These are phyloP conservation scores for Brotula barbata DNA, from an alignment of 2,797 vertebrate species.

Conservation along the genomic window DNA sequence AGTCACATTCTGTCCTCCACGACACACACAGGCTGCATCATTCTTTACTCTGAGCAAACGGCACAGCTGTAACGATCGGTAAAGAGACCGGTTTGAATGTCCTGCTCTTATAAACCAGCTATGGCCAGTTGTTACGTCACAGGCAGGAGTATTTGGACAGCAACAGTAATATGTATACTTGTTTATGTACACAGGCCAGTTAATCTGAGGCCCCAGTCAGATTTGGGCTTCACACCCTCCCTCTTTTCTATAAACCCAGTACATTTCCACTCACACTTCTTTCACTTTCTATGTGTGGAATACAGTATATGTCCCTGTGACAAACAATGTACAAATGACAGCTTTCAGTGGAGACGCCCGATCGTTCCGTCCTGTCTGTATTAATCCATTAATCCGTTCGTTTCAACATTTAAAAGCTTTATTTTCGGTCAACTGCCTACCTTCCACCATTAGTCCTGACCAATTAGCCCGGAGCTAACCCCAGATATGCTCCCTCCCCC, in stretches of 20 bases:
- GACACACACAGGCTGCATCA: slow-evolving; percentile 9
- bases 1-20: too few relatives aligned
- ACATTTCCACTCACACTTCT: slow-evolving; percentile 72
- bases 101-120: slow-evolving; percentile 40
- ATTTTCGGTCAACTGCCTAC: slow-evolving; percentile 7
- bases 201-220: slow-evolving; percentile 71
- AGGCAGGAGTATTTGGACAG: slow-evolving; percentile 51
- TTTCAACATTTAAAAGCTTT: background rate
- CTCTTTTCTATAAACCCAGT: slow-evolving; percentile 64
- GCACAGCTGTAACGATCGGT: slow-evolving; percentile 9
- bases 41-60: slow-evolving; percentile 1
- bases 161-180: slow-evolving; percentile 67
- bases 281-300: slow-evolving; percentile 29
- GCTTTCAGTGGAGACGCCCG: slow-evolving; percentile 13
- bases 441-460: slow-evolving; percentile 28
- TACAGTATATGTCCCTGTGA: too few relatives aligned
- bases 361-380: background rate
- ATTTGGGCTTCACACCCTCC: slow-evolving; percentile 51
- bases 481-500: slow-evolving; percentile 22
- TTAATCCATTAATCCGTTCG: slow-evolving; percentile 12
- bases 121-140: slow-evolving; percentile 51
- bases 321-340: slow-evolving; percentile 25
- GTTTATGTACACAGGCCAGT: slow-evolving; percentile 68
- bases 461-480: slow-evolving; percentile 55
- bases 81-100: slow-evolving; percentile 37